Evolutionary conservation across 2,888 invertebrate genomes (phyloP), one percentile per base, ranked within the genome.

Genomic region (Agonopterix subpropinquella): DNA sequence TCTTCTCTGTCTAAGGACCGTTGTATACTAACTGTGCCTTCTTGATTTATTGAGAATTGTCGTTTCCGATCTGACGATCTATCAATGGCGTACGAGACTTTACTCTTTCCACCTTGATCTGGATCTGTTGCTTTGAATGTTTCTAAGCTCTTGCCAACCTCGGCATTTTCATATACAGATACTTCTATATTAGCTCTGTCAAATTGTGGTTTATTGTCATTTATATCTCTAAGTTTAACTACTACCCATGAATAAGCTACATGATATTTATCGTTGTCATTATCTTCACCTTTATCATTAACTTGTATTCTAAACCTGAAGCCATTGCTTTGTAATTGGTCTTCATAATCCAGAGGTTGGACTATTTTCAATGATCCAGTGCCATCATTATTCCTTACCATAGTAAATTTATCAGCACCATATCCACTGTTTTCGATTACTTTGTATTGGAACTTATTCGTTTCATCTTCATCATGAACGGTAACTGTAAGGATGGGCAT

Each of bases 131-230:
- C 98, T 73, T 95, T 95, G 85, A 99, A 99, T 11, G 95, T 96
- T 79, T 98, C 97, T 62, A 99, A 87, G 58, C 93, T 94, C 60
- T 96, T 96, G 18, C 97, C 98, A 48, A 96, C 93, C 72, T 94
- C 94, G 2, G 97, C 96, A 77, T 98, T 97, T 82, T 99, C 98
- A 69, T 93, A 94, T 1, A 97, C 96, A 10, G 94, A 94, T 4
- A 95, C 95, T 86, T 96, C 97, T 64, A 98, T 97, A 75, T 97
- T 97, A 44, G 98, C 96, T 57, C 94, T 92, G 70, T 98, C 97
- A 76, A 97, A 98, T 70, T 95, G 95, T 4, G 98, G 98, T 77
- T 96, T 96, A 89, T 98, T 98, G 90, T 99, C 98, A 89, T 99
- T 99, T 63, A 96, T 96, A 78, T 99, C 99, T 53, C 96, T 91